Base-by-base conservation (phyloP, 2,113 vertebrate species). In the Chrysemys picta region DNA sequence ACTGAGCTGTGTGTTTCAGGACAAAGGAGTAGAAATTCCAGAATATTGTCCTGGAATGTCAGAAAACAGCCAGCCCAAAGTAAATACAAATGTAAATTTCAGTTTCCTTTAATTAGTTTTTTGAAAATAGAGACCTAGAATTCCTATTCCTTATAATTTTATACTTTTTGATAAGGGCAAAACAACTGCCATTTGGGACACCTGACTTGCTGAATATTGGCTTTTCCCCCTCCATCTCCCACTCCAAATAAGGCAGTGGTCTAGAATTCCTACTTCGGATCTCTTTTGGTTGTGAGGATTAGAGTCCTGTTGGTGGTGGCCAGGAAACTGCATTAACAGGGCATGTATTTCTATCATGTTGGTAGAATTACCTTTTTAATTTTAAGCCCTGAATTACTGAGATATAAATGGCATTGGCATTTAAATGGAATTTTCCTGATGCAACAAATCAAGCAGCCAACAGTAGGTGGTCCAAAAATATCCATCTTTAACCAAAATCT, bases 281-380 rank as follows among this genome's bases (percentile, higher is more conserved):
- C 90, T 86, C 82, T 89, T 89, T 80, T 42, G 53, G 17, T 92
- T 57, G 0, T 21, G 85, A 57, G 83, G 72, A 92, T 96, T 93
- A 93, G 69, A 86, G 50, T 92, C 81, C 89, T 31, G 17, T 72
- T 96, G 59, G 59, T 62, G 29, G 11, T 62, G 87, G 85, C 90
- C 79, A 47, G 90, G 62, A 94, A 96, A 89, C 50, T n/a, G 88
- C 56, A 86, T 85, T 94, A 94, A 72, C 54, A 88, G 83, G 91
- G 93, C 45, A 42, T 2, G 0, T 79, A 45, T 89, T 93, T 92
- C 78, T 94, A 53, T 92, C 85, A 84, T 2, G 0, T 89, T 84
- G 88, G 56, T 89, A 88, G 54, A 54, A 88, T 76, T 91, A 52
- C 29, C 87, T 82, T 91, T 79, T 56, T 88, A 89, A 78, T 65